Evolutionary conservation across 2,888 invertebrate species (phyloP).

Genomic region (Pristionchus japonicus): DNA sequence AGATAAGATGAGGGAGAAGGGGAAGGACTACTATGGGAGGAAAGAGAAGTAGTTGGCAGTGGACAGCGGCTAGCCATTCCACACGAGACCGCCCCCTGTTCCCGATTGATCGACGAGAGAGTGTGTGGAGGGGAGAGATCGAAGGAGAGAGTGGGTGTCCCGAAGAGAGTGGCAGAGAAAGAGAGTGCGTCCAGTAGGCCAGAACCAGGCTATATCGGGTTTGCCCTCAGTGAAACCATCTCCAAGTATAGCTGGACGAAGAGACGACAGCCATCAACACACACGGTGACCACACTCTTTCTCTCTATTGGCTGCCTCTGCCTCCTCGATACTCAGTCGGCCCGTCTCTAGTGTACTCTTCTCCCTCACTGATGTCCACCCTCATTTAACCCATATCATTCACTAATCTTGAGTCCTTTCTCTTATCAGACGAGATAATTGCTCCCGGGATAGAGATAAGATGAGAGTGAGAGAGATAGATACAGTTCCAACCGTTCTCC

Average conservation of each 20-base stretch:
- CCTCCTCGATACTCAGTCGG: constrained; percentile 22
- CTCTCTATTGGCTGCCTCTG: constrained; percentile 7
- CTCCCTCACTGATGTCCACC: neutral
- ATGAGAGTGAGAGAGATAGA: neutral
- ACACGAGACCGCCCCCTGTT: constrained; percentile 41
- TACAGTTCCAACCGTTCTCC: neutral
- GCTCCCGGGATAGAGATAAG: neutral
- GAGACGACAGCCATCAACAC: neutral
- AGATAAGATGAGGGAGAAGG: neutral
- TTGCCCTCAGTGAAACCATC: neutral
- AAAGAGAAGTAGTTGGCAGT: constrained; percentile 33
- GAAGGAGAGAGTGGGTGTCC: neutral
- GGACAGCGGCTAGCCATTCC: constrained; percentile 7
- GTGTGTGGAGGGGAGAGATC: constrained; percentile 12
- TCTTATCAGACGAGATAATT: neutral
- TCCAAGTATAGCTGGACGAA: neutral
- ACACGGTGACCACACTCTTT: neutral
- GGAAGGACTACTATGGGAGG: constrained; percentile 14
- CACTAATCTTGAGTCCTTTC: neutral
- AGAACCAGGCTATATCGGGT: neutral
- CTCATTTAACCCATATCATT: constrained; percentile 5
- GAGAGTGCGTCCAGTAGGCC: constrained; percentile 20
- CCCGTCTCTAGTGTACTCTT: constrained; percentile 34
- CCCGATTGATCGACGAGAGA: constrained; percentile 44
- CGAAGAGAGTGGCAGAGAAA: constrained; percentile 28